Evolutionary conservation across 2,113 vertebrate species (phyloP), one percentile per base, ranked within the genome.

Genomic region (Argyrosomus japonicus): DNA sequence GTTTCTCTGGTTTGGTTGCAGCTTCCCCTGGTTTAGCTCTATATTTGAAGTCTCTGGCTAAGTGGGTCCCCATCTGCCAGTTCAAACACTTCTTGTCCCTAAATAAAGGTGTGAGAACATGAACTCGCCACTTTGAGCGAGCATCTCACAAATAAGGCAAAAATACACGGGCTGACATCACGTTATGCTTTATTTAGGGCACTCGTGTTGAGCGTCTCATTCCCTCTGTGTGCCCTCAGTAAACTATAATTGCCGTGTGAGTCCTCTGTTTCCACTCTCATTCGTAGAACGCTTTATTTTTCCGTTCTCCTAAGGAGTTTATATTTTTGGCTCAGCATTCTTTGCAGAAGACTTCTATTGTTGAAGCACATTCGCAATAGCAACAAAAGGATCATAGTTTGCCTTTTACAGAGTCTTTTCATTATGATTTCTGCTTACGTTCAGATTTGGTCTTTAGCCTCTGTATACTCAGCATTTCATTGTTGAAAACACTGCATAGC

Each of bases 21-120:
- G 40, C 40, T 60, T 43, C 17, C 4, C 10, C n/a, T n/a, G 23
- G 54, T n/a, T 48, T 40, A 50, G 32, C 23, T 45, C 32, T 61
- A 6, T 12, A 65, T 60, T 45, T 73, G 21, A 77, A 36, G 47
- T 21, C n/a, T 56, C 50, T 68, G 21, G 17, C 27, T 56, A 10
- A 43, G 51, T 48, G 9, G 53, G 21, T 36, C 47, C 6, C 67
- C 57, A 40, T 84, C 50, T 68, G 43, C 48, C 48, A 23, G 3
- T 51, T 77, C 27, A 53, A 65, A 69, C 77, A 56, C 15, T 1
- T 47, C 47, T 67, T 68, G 45, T 50, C 54, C 47, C 32, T 14
- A 62, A 61, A 51, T 45, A 53, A 65, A 70, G 51, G 81, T 65
- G 62, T 1, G 5, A 80, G 56, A 80, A 73, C 61, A 80, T 6